These are phyloP conservation scores for Phaonia tiefii DNA, from an alignment of 2,888 invertebrate species.

Conservation along the genomic window DNA sequence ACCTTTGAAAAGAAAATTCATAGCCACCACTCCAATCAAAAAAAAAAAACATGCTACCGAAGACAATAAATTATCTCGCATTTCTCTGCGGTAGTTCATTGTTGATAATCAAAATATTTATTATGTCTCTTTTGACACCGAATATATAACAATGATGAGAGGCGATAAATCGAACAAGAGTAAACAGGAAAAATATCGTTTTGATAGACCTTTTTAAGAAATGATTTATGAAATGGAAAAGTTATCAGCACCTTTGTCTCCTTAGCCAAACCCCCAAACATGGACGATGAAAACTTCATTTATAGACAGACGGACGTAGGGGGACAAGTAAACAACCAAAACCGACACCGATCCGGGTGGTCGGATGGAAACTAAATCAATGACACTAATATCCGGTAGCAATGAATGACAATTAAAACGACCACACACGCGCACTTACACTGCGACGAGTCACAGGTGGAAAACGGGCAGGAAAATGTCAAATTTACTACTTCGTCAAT, in stretches of 20 bases:
- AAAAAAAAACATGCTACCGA: constrained; percentile 1
- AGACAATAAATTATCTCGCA: constrained; percentile 26
- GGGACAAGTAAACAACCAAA: constrained; percentile 7
- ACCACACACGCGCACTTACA: constrained; percentile 35
- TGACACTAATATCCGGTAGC: constrained; percentile 60
- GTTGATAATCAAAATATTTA: constrained; percentile 42
- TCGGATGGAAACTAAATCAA: constrained; percentile 53
- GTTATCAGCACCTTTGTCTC: constrained; percentile 23
- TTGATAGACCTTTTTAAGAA: constrained; percentile 31
- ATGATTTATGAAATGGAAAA: constrained; percentile 40
- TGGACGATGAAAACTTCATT: too few species aligned
- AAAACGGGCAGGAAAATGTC: constrained; percentile 10
- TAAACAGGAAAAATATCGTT: constrained; percentile 25
- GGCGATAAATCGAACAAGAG: constrained; percentile 24
- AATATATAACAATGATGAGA: constrained; percentile 37
- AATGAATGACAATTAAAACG: constrained; percentile 39
- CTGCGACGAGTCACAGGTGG: constrained; percentile 5
- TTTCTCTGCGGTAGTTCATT: constrained; percentile 31
- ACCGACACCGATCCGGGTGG: constrained; percentile 37
- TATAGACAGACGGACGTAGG: constrained; percentile 1
- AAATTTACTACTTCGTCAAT: constrained; percentile 44
- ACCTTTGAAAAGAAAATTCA: too few species aligned
- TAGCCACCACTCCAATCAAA: too few species aligned
- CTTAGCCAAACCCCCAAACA: background rate
- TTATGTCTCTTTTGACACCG: constrained; percentile 39